Percentiles rank a stretch among this genome's conserved stretches.
Conservation (phyloP, 2,113 vertebrate species). For the Vidua chalybeata region DNA sequence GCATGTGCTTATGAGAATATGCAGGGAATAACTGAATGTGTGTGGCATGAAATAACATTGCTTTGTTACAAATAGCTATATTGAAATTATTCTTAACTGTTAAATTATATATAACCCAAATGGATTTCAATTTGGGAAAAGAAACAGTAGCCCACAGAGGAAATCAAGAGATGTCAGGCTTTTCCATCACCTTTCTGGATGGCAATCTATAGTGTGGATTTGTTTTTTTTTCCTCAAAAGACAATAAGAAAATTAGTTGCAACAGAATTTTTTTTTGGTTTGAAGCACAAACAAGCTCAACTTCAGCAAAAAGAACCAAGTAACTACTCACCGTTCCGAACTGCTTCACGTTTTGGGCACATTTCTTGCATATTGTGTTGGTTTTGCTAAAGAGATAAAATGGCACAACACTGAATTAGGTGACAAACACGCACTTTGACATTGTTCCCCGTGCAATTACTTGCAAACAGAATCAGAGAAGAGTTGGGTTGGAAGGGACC, state of each 20-base stretch:
- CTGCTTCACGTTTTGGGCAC: slow-evolving; percentile 98
- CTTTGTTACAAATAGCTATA: not conserved
- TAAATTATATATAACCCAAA: not conserved
- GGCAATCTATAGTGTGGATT: too few species aligned
- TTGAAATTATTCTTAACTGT: not conserved
- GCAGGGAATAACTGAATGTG: fast-evolving
- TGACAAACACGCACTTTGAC: not conserved
- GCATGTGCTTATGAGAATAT: fast-evolving
- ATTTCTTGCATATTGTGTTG: slow-evolving; percentile 99
- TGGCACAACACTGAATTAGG: not conserved
- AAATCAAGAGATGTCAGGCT: not conserved
- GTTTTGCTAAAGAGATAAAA: slow-evolving; percentile 88
- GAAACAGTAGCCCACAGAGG: not conserved
- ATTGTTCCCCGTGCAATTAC: not conserved
- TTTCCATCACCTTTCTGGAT: not conserved
- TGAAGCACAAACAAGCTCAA: not conserved
- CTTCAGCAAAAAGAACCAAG: not conserved
- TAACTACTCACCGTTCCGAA: slow-evolving; percentile 91
- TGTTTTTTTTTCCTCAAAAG: too few species aligned
- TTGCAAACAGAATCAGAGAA: not conserved
- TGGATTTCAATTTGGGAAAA: not conserved
- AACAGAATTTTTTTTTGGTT: not conserved
- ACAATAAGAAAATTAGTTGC: not conserved
- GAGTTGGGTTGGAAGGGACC: not conserved
- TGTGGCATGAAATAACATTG: not conserved